Base-by-base conservation (phyloP, 1,140 invertebrate species). In the Acromyrmex heyeri region DNA sequence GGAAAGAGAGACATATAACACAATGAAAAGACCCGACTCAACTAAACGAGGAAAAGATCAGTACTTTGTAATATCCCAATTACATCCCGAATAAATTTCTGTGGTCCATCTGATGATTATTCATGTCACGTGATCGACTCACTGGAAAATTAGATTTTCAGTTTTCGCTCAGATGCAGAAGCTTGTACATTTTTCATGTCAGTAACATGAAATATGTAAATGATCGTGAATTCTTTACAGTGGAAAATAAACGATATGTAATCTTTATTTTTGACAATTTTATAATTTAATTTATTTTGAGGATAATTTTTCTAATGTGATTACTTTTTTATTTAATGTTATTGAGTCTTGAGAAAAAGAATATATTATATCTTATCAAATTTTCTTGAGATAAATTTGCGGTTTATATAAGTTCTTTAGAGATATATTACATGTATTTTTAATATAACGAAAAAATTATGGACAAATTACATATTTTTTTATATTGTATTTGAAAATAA, bases 201-300 rank as follows among this genome's bases (percentile, higher is more conserved):
- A 75, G 27, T 75, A 34, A 24, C 34, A 21, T 27, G 59, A 77
- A n/a, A 77, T 77, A 77, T 59, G 30, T 24, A 76, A 59, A 44
- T 76, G n/a, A 55, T 38, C 16, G 16, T 38, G n/a, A 70, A 50
- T 38, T 24, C 24, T 5, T 34, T 34, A 34, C 70, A 21, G 34
- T 44, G 18, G 24, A 27, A 30, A 73, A 55, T 18, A 73, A 73
- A 18, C 14, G 24, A 73, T 57, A 57, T 57, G 27, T 57, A 34
- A 75, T 57, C 24, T 75, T 57, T 77, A 62, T 77, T 48, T 65
- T 64, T 64, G 44, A 62, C 8, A 44, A 44, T 78, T 61, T 44
- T 59, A 34, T 8, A 75, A 38, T 59, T 57, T 18, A 38, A 38
- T 59, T 24, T 24, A 38, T 38, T 38, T 76, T 57, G 16, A 3